Evolutionary conservation across 2,888 invertebrate genomes (phyloP).

Genomic region (Eucera pruinosa): DNA sequence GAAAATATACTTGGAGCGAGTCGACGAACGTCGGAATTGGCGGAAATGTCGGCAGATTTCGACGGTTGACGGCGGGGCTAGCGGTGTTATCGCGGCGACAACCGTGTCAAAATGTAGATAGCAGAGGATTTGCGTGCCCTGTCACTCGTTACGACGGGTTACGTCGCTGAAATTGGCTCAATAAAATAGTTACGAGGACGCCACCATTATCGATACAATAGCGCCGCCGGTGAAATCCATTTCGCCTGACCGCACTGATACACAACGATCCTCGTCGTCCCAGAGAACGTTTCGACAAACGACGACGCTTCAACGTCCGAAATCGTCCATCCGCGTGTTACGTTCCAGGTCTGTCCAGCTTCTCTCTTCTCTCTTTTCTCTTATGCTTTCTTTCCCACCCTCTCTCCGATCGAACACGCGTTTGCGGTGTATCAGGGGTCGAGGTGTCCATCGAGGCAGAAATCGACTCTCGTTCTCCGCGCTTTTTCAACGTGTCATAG

Average conservation of each 20-base stretch:
- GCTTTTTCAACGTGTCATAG: neutral
- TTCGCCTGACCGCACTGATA: slow-evolving; percentile 3
- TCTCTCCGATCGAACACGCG: slow-evolving; percentile 14
- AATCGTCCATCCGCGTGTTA: neutral
- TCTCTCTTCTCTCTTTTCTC: neutral
- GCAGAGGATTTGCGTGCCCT: slow-evolving; percentile 33
- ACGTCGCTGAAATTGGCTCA: slow-evolving; percentile 56
- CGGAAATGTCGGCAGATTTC: slow-evolving; percentile 30
- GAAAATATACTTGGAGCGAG: slow-evolving; percentile 6
- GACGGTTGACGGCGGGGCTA: slow-evolving; percentile 31
- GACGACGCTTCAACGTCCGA: neutral
- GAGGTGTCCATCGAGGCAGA: slow-evolving; percentile 5
- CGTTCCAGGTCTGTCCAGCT: no score
- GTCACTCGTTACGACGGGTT: slow-evolving; percentile 51
- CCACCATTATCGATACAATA: slow-evolving; percentile 58
- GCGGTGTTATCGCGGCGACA: slow-evolving; percentile 45
- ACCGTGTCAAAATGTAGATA: slow-evolving; percentile 48
- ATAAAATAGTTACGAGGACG: slow-evolving; percentile 59
- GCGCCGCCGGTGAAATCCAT: slow-evolving; percentile 45
- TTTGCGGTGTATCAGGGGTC: neutral
- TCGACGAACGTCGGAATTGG: slow-evolving; percentile 16
- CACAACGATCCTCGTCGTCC: slow-evolving; percentile 17
- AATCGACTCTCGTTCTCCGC: slow-evolving; percentile 36
- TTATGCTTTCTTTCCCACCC: neutral
- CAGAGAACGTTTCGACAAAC: slow-evolving; percentile 25